phyloP scores from a whole-genome alignment of 1,140 invertebrate species.

The Diachasmimorpha longicaudata region DNA sequence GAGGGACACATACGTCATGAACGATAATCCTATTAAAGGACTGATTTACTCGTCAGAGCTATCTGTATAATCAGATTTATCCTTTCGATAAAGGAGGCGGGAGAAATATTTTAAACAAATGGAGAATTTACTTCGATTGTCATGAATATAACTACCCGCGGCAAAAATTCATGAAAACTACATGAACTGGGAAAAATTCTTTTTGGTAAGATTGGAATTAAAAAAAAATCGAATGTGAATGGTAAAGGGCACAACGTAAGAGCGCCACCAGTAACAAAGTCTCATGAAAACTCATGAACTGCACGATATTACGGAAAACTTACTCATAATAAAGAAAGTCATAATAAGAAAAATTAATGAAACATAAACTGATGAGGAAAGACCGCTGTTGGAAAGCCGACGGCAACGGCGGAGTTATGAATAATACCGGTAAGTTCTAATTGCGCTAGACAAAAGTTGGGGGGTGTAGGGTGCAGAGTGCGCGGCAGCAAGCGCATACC shows the following conservation, averaged over 20 bases:
- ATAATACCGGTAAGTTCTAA: constrained; percentile 60
- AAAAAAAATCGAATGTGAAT: too few species aligned
- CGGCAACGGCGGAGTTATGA: constrained; percentile 47
- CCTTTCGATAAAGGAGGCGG: too few species aligned
- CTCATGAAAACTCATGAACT: too few species aligned
- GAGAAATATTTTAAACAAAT: too few species aligned
- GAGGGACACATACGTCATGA: background rate
- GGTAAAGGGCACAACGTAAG: too few species aligned
- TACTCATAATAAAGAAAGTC: too few species aligned
- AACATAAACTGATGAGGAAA: background rate
- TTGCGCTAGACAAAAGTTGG: constrained; percentile 56
- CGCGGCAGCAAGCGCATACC: background rate
- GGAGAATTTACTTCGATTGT: too few species aligned
- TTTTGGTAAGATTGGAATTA: too few species aligned
- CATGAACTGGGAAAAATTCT: too few species aligned
- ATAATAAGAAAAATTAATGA: background rate
- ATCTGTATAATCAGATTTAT: background rate
- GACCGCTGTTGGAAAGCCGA: background rate
- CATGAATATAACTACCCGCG: too few species aligned
- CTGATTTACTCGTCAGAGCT: background rate
- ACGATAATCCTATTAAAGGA: background rate
- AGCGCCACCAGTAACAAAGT: background rate
- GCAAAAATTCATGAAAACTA: too few species aligned
- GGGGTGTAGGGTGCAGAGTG: background rate
- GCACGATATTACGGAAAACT: too few species aligned